Percentiles rank a stretch among this genome's conserved stretches.
Evolutionary conservation across 1,140 invertebrate genomes (phyloP).

Genomic region (Helicoverpa armigera): DNA sequence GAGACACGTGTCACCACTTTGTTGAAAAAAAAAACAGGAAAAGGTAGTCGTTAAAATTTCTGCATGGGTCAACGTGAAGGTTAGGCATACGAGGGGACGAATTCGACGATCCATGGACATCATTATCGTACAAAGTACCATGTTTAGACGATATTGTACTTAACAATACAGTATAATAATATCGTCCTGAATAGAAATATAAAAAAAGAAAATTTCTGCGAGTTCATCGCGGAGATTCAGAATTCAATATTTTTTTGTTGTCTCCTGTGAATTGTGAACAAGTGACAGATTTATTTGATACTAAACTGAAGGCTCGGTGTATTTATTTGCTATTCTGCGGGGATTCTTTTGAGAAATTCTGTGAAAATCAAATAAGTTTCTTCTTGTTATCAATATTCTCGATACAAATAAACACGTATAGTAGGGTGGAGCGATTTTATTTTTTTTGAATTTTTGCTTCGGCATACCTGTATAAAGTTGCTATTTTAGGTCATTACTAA

Average conservation of each 20-base stretch:
- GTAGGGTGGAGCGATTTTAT: too few relatives aligned
- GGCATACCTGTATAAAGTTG: too few relatives aligned
- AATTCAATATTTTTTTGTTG: constrained; percentile 47
- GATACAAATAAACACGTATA: not conserved
- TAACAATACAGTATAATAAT: constrained; percentile 47
- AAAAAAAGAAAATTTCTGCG: constrained; percentile 32
- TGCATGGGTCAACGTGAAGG: constrained; percentile 56
- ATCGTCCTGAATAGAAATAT: constrained; percentile 47
- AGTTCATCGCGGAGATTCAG: constrained; percentile 38
- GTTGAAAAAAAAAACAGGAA: constrained; percentile 48
- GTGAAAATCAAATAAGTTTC: constrained; percentile 30
- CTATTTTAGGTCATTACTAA: too few relatives aligned
- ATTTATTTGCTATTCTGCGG: constrained; percentile 31
- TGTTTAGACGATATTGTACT: constrained; percentile 50
- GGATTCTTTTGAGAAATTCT: constrained; percentile 33
- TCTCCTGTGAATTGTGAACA: constrained; percentile 43
- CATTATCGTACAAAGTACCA: constrained; percentile 54
- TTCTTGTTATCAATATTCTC: constrained; percentile 16
- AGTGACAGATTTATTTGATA: constrained; percentile 50
- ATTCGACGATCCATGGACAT: constrained; percentile 55
- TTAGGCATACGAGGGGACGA: constrained; percentile 51
- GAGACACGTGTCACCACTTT: constrained; percentile 54
- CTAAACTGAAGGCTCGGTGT: constrained; percentile 29
- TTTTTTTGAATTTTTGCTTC: too few relatives aligned
- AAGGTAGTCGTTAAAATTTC: constrained; percentile 62